Percentiles rank a stretch among this genome's conserved stretches.
These are phyloP conservation scores for Kryptolebias ocellatus DNA, from an alignment of 2,797 vertebrate genomes.

Conservation along the genomic window DNA sequence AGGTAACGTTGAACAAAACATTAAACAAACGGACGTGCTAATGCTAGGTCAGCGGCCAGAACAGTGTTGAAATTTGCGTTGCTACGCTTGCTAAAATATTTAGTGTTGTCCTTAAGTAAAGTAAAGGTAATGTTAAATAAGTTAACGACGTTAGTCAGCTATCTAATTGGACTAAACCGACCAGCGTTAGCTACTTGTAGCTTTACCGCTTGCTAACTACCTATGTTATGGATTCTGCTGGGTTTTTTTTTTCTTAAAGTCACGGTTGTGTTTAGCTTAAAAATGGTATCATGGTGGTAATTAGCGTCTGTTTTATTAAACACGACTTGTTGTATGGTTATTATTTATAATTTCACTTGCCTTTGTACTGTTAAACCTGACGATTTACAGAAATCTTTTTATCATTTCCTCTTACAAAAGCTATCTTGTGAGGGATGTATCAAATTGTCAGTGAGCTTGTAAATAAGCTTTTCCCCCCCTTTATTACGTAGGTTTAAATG, in stretches of 20 bases:
- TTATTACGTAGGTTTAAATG: too few relatives aligned
- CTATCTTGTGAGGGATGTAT: too few relatives aligned
- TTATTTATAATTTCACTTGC: too few relatives aligned
- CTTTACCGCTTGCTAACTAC: not conserved
- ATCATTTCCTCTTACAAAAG: too few relatives aligned
- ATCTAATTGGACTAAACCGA: not conserved
- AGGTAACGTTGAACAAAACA: conserved; percentile 51
- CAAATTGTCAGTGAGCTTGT: too few relatives aligned
- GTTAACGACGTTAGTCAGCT: not conserved
- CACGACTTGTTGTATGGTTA: too few relatives aligned
- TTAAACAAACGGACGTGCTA: conserved; percentile 38
- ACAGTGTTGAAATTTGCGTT: not conserved
- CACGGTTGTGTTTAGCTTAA: not conserved
- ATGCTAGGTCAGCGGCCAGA: conserved; percentile 35
- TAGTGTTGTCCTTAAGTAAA: not conserved
- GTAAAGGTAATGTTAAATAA: not conserved
- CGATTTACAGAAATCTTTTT: too few relatives aligned
- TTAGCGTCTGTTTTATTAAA: not conserved
- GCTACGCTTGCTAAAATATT: not conserved
- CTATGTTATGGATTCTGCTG: not conserved
- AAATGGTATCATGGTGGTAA: not conserved
- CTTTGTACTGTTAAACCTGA: too few relatives aligned
- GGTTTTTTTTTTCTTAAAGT: not conserved
- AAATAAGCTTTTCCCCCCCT: too few relatives aligned
- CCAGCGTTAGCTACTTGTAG: not conserved